Evolutionary conservation across 2,888 invertebrate genomes (phyloP).

Genomic region (Cheilosia scutellata): DNA sequence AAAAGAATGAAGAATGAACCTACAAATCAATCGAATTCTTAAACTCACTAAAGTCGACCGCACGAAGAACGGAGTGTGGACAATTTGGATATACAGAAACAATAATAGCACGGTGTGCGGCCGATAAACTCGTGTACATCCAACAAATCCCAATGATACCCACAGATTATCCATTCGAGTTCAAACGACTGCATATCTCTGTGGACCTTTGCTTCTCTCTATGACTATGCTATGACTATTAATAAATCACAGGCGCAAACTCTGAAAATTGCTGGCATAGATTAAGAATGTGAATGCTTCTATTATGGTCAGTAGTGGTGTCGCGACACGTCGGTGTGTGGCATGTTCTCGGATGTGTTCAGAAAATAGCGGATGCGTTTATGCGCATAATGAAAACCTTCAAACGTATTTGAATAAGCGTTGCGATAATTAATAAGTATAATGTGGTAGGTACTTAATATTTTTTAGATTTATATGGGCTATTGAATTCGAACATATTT

Average conservation of each 20-base stretch:
- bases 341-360: slow-evolving; percentile 59
- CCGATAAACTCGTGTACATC: slow-evolving; percentile 48
- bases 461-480: slow-evolving; percentile 1
- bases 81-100: slow-evolving; percentile 50
- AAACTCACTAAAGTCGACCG: slow-evolving; percentile 13
- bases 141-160: slow-evolving; percentile 65
- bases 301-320: slow-evolving; percentile 30
- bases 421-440: slow-evolving; percentile 2
- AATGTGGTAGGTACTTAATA: neutral
- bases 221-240: slow-evolving; percentile 59
- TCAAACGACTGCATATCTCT: slow-evolving; percentile 60
- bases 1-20: slow-evolving; percentile 18
- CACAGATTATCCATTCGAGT: slow-evolving; percentile 61
- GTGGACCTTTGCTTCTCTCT: slow-evolving; percentile 40
- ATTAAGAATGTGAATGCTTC: slow-evolving; percentile 43
- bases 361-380: slow-evolving; percentile 29
- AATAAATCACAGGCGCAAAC: slow-evolving; percentile 68
- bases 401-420: slow-evolving; percentile 2
- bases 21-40: slow-evolving; percentile 58
- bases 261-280: slow-evolving; percentile 60
- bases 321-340: slow-evolving; percentile 38
- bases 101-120: slow-evolving; percentile 50
- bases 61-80: slow-evolving; percentile 33
- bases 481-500: neutral
- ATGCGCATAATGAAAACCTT: neutral